phyloP scores from a whole-genome alignment of 1,140 invertebrate genomes.

The Zaprionus davidi region DNA sequence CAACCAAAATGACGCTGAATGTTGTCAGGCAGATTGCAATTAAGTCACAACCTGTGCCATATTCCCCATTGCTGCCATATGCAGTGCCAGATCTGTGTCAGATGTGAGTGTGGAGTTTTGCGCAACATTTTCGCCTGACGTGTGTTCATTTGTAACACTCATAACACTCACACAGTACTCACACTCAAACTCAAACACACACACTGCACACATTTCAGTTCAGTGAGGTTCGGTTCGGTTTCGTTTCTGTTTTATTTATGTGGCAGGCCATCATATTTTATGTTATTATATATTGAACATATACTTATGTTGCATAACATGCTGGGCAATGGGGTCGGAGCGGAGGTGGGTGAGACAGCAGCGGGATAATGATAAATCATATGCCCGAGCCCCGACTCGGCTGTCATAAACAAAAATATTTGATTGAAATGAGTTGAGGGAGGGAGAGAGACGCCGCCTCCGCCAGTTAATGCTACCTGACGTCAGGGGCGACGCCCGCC shows the following conservation, averaged over 20 bases:
- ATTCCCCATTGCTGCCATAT: neutral
- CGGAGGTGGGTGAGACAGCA: neutral
- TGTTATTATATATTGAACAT: slow-evolving; percentile 76
- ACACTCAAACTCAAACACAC: neutral
- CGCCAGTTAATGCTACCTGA: slow-evolving; percentile 49
- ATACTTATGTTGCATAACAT: slow-evolving; percentile 73
- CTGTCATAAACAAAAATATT: slow-evolving; percentile 74
- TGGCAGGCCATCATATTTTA: slow-evolving; percentile 68
- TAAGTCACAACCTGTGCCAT: neutral
- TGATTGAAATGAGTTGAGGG: slow-evolving; percentile 63
- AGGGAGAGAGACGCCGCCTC: neutral
- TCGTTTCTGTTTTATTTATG: slow-evolving; percentile 66
- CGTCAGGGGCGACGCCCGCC: slow-evolving; percentile 14
- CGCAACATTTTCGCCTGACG: slow-evolving; percentile 49
- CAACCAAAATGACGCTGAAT: neutral
- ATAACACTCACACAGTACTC: slow-evolving; percentile 21
- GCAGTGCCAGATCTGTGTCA: slow-evolving; percentile 14
- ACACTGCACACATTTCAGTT: neutral
- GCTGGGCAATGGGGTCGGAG: neutral
- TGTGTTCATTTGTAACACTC: slow-evolving; percentile 64
- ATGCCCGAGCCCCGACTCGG: slow-evolving; percentile 41
- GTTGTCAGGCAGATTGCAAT: slow-evolving; percentile 1
- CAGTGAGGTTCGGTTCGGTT: slow-evolving; percentile 1
- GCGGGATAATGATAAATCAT: slow-evolving; percentile 72
- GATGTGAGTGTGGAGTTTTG: slow-evolving; percentile 9